These are phyloP conservation scores for Papilio glaucus DNA, from an alignment of 1,140 invertebrate species.

Conservation along the genomic window DNA sequence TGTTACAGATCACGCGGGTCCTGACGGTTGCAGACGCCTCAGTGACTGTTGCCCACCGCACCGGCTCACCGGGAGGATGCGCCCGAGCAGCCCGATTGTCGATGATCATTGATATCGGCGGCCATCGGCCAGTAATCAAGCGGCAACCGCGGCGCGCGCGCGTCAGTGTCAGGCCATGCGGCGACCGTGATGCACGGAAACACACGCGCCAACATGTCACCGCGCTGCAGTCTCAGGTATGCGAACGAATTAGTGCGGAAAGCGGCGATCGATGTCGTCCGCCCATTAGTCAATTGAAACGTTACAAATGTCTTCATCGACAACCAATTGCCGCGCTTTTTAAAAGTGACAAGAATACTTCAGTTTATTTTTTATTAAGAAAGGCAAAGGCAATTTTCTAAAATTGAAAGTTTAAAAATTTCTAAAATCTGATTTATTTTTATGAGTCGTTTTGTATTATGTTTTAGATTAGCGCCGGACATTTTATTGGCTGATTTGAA, in stretches of 20 bases:
- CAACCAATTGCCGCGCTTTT: constrained; percentile 22
- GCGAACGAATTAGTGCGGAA: constrained; percentile 51
- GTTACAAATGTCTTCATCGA: constrained; percentile 22
- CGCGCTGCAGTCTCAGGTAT: constrained; percentile 59
- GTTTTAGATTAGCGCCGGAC: constrained; percentile 38
- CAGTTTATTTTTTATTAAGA: background rate
- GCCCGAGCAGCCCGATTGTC: background rate
- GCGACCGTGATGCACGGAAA: constrained; percentile 43
- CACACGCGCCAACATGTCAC: constrained; percentile 54
- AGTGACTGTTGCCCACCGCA: too few relatives aligned
- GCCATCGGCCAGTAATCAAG: constrained; percentile 48
- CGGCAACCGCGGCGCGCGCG: constrained; percentile 49
- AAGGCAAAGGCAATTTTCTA: background rate
- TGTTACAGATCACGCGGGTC: background rate
- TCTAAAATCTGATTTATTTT: constrained; percentile 30
- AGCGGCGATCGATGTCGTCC: constrained; percentile 29
- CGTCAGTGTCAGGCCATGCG: constrained; percentile 50
- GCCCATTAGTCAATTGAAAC: background rate
- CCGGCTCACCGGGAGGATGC: background rate
- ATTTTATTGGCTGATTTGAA: constrained; percentile 42
- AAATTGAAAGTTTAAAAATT: constrained; percentile 25
- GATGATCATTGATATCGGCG: constrained; percentile 33
- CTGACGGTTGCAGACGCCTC: background rate
- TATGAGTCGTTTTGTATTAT: constrained; percentile 19
- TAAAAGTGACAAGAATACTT: background rate